phyloP scores from a whole-genome alignment of 2,113 vertebrate species.

The Donacobius atricapilla region DNA sequence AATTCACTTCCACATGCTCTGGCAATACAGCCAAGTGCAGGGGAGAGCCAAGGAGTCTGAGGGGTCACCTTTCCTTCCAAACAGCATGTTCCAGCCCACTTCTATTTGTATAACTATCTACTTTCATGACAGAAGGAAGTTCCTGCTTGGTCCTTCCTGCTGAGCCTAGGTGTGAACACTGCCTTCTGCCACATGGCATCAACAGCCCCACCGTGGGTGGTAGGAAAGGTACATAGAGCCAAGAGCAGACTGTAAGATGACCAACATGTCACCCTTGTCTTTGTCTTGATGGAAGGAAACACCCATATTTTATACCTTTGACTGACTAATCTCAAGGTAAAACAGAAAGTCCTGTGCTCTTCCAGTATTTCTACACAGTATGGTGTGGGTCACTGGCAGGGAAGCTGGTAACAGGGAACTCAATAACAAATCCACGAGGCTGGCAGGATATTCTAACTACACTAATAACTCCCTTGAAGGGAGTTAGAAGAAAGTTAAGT shows the following conservation, averaged over 20 bases:
- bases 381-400: neutral
- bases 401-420: neutral
- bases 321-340: neutral
- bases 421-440: neutral
- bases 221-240: neutral
- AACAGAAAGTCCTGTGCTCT: neutral
- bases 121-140: neutral
- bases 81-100: neutral
- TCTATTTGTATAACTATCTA: neutral
- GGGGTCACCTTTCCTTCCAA: neutral
- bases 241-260: neutral
- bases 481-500: neutral
- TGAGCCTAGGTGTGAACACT: accelerated
- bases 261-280: neutral
- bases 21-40: neutral
- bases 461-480: neutral
- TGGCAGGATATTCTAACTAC: neutral
- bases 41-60: neutral
- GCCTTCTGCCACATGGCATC: accelerated
- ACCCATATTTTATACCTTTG: neutral
- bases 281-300: neutral
- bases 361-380: neutral
- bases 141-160: neutral
- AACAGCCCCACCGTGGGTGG: neutral
- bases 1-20: neutral